phyloP scores from a whole-genome alignment of 30 jellyfish, hydroid and myxozoan genomes.

The Aurelia sp. region DNA sequence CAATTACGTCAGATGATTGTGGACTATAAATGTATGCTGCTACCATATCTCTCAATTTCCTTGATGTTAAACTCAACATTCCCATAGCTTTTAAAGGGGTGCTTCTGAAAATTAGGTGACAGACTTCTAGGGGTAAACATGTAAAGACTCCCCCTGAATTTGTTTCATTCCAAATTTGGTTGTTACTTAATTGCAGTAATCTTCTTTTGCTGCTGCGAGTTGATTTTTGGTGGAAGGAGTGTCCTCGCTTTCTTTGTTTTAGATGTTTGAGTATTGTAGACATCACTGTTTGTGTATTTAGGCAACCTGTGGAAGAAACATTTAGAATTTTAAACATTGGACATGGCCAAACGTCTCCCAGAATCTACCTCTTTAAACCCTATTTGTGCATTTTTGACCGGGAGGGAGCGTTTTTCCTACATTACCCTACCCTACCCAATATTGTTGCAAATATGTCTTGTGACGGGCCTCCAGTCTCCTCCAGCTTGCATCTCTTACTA shows the following conservation, averaged over 20 bases:
- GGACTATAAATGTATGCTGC: constrained; percentile 76
- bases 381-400: too few relatives aligned
- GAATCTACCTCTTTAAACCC: too few relatives aligned
- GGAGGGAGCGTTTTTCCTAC: too few relatives aligned
- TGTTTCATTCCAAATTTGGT: constrained; percentile 2
- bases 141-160: constrained; percentile 57
- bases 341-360: too few relatives aligned
- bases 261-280: constrained; percentile 51
- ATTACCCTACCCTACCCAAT: too few relatives aligned
- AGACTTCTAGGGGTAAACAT: constrained; percentile 59
- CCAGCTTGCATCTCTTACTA: too few relatives aligned
- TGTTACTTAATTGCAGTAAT: background rate
- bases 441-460: too few relatives aligned
- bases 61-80: constrained; percentile 82
- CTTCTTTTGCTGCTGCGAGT: constrained; percentile 39
- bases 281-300: background rate
- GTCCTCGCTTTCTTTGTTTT: constrained; percentile 44
- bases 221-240: constrained; percentile 11
- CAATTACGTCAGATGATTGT: constrained; percentile 68
- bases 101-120: constrained; percentile 34
- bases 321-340: too few relatives aligned
- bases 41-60: constrained; percentile 76
- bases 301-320: too few relatives aligned
- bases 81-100: constrained; percentile 80
- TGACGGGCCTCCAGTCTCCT: too few relatives aligned